Evolutionary conservation across 92 coral and sea anemone species (phyloP).

Genomic region (Anthopleura xanthogrammica): DNA sequence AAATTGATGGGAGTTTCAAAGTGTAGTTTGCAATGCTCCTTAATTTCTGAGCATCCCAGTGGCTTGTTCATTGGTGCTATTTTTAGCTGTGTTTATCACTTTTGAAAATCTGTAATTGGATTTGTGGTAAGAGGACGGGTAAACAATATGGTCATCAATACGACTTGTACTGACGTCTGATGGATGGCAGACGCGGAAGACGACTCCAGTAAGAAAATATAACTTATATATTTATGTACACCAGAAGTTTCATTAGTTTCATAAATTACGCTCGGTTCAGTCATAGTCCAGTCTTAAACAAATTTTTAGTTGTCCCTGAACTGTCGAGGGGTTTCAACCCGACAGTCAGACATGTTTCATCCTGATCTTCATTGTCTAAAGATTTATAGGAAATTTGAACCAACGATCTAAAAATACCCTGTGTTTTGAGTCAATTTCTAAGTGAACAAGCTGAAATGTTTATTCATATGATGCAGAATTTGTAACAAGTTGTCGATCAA

Average conservation of each 20-base stretch:
- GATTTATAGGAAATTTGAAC: constrained; percentile 4
- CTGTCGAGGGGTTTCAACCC: not conserved
- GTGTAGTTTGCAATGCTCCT: not conserved
- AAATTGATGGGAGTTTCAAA: not conserved
- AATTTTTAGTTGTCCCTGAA: not conserved
- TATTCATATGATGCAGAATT: constrained; percentile 19
- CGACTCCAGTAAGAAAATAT: not conserved
- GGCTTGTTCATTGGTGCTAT: not conserved
- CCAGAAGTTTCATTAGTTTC: not conserved
- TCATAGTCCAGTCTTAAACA: constrained; percentile 1
- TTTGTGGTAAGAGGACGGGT: not conserved
- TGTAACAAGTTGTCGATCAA: constrained; percentile 22
- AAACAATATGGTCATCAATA: not conserved
- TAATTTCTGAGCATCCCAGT: not conserved
- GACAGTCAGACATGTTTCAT: not conserved
- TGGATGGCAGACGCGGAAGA: constrained; percentile 1
- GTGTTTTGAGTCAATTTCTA: not conserved
- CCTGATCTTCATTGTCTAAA: not conserved
- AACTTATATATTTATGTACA: not conserved
- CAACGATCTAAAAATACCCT: not conserved
- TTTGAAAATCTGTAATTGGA: constrained; percentile 4
- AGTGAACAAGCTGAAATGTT: constrained; percentile 10
- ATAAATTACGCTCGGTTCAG: not conserved
- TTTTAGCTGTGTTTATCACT: constrained; percentile 2
- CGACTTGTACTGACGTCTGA: not conserved